Evolutionary conservation across 2,113 vertebrate genomes (phyloP), one percentile per base, ranked within the genome.

Genomic region (Thamnophis sirtalis): DNA sequence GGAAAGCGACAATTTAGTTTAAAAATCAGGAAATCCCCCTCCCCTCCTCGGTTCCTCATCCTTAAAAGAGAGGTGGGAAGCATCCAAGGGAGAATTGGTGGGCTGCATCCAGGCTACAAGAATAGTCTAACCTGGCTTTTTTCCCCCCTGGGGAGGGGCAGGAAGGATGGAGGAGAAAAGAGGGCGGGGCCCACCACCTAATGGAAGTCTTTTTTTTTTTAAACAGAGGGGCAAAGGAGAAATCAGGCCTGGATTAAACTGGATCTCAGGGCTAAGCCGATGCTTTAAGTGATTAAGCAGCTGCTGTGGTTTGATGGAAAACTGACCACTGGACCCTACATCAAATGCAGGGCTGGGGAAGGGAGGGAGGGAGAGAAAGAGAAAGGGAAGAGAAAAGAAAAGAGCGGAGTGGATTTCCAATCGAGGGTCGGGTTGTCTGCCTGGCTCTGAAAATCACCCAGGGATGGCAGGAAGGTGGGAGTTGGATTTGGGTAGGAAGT

Each of bases 191-290:
- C 33, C 73, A 80, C 33, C 73, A 80, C 63, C n/a, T 80, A 80
- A 43, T 21, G 73, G 73, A 80, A 5, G 58, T 26, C 24, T 28
- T 15, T 68, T 80, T 80, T 33, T 33, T n/a, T 68, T 68, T 68
- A 21, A 55, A 80, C 3, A n/a, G 89, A 84, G 0, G 68, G 55
- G 33, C 55, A 58, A 53, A 63, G 55, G 91, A 63, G 91, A 92
- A 85, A 56, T 53, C 38, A 60, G 86, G 91, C 91, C 55, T 58
- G 80, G 88, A 92, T 92, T 92, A 92, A 89, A 54, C 48, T 63
- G 88, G 80, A 92, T 92, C 73, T 56, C 55, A 9, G 22, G n/a
- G 91, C 91, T 92, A 92, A 92, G 73, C 88, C 38, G n/a, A 48
- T 53, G 73, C 91, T 86, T 15, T 28, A 56, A 92, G 91, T 4